Conservation (phyloP, 2,797 vertebrate species). For the Thalassophryne amazonica region DNA sequence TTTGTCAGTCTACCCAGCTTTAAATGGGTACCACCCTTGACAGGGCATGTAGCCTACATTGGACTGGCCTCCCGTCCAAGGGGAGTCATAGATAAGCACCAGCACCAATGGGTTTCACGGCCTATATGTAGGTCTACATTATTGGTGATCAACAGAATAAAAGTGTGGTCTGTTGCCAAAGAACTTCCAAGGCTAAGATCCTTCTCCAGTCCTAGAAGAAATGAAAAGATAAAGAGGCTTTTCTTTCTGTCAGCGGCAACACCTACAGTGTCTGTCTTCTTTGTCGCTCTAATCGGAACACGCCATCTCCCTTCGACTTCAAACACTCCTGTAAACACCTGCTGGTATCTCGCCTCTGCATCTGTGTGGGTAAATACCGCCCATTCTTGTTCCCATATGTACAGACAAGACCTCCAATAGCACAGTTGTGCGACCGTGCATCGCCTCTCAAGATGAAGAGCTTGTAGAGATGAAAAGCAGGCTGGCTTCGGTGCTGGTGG, state of each 20-base stretch:
- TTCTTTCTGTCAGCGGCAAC: conserved; percentile 62
- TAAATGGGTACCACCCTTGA: no score
- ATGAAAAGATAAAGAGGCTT: conserved; percentile 65
- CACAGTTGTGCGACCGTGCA: conserved; percentile 62
- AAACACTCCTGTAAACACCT: conserved; percentile 77
- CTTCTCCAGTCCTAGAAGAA: no score
- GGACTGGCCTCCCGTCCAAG: no score
- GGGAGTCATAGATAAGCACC: no score
- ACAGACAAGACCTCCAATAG: conserved; percentile 54
- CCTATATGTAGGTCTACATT: no score
- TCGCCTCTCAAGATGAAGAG: conserved; percentile 72
- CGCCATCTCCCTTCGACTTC: conserved; percentile 72
- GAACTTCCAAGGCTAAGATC: no score
- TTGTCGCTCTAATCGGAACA: conserved; percentile 55
- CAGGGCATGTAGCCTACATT: no score
- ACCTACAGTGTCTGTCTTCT: conserved; percentile 47
- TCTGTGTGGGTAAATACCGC: conserved; percentile 74
- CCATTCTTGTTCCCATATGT: conserved; percentile 63
- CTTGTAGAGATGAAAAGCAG: conserved; percentile 64
- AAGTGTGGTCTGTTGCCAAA: no score
- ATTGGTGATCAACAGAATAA: no score
- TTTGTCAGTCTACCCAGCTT: no score
- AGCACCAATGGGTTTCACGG: no score
- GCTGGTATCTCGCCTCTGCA: conserved; percentile 74
- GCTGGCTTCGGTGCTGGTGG: conserved; percentile 38